phyloP scores from a whole-genome alignment of 2,797 vertebrate species.

The Pitangus sulphuratus region DNA sequence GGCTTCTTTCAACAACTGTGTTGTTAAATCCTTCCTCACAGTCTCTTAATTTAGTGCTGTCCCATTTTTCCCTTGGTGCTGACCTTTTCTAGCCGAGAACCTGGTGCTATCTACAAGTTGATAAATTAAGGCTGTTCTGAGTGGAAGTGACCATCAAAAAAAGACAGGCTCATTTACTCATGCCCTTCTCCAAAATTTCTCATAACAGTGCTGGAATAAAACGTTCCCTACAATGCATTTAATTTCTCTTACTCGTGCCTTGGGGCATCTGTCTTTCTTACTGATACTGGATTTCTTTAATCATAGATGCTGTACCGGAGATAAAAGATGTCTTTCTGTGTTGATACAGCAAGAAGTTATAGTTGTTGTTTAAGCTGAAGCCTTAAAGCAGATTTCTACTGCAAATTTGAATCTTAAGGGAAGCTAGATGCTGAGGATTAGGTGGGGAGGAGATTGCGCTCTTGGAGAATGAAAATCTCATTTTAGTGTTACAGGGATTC shows the following conservation, averaged over 20 bases:
- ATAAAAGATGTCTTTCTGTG: not conserved
- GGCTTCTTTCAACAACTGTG: not conserved
- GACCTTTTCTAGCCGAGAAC: slow-evolving; percentile 33
- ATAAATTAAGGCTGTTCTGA: slow-evolving; percentile 4
- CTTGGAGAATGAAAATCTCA: not conserved
- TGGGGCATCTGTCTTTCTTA: not conserved
- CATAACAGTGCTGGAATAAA: not conserved
- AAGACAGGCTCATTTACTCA: not conserved
- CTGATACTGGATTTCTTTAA: not conserved
- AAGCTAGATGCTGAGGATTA: not conserved
- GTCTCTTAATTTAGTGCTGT: not conserved
- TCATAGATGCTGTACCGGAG: not conserved
- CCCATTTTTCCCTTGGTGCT: slow-evolving; percentile 12
- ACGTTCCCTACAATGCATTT: not conserved
- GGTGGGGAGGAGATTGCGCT: not conserved
- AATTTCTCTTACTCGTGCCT: not conserved
- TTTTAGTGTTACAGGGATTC: not conserved
- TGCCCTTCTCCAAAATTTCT: not conserved
- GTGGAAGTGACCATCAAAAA: not conserved
- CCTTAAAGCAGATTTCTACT: not conserved
- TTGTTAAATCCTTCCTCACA: slow-evolving; percentile 5
- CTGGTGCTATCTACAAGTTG: not conserved
- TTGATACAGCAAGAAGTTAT: not conserved
- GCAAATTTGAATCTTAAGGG: not conserved
- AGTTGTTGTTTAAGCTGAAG: not conserved